These are phyloP conservation scores for Troglohyphantes excavatus DNA, from an alignment of 2,888 invertebrate species.

Conservation along the genomic window DNA sequence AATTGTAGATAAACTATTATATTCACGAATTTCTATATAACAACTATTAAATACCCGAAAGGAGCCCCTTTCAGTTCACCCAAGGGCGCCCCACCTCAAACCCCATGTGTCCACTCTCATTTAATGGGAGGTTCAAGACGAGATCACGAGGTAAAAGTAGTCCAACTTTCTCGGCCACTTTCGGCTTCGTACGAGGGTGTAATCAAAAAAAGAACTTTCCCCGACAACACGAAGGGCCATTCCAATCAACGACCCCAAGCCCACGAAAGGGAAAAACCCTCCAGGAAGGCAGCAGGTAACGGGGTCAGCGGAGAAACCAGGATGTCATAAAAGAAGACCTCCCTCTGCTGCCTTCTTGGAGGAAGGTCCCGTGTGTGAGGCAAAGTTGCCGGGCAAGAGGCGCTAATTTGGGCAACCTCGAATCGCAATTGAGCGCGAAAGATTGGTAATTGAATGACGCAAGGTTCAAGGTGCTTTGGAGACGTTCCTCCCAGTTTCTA, in stretches of 20 bases:
- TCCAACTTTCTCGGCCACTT: slow-evolving; percentile 32
- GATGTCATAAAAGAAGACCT: neutral
- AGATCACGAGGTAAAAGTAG: slow-evolving; percentile 10
- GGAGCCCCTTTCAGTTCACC: neutral
- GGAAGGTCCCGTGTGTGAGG: neutral
- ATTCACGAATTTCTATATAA: too few species aligned
- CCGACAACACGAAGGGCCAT: neutral
- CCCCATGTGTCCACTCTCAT: neutral
- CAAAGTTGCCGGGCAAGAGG: too few species aligned
- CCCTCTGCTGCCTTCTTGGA: neutral
- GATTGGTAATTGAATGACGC: neutral
- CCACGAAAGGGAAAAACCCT: slow-evolving; percentile 8
- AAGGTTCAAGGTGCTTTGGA: neutral
- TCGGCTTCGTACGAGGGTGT: slow-evolving; percentile 21
- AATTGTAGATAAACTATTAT: too few species aligned
- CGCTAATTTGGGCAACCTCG: neutral
- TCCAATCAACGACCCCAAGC: neutral
- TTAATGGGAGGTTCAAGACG: slow-evolving; percentile 10
- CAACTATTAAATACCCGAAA: too few species aligned
- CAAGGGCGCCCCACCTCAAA: neutral
- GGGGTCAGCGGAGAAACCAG: slow-evolving; percentile 18
- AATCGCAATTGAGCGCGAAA: neutral
- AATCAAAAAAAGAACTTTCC: neutral
- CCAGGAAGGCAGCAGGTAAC: neutral
- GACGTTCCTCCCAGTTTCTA: neutral